Conservation (phyloP, 1,140 invertebrate genomes). For the Drosophila ironensis region DNA sequence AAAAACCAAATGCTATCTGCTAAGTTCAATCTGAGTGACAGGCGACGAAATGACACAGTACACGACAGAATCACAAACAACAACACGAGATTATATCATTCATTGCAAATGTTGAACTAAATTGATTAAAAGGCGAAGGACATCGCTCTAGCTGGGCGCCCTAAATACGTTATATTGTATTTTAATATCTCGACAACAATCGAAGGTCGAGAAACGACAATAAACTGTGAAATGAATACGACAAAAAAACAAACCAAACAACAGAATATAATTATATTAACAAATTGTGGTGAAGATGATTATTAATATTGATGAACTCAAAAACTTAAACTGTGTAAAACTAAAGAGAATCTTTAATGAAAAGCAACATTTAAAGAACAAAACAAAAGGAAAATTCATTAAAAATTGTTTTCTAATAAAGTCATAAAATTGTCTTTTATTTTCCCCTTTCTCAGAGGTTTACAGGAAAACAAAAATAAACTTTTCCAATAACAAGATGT, state of each 20-base stretch:
- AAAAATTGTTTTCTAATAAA: conserved; percentile 82
- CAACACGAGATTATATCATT: conserved; percentile 68
- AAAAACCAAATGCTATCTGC: conserved; percentile 56
- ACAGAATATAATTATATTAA: conserved; percentile 71
- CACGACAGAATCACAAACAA: conserved; percentile 42
- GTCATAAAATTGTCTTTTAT: conserved; percentile 34
- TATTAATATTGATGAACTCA: conserved; percentile 62
- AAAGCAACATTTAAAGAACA: conserved; percentile 65
- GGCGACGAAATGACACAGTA: conserved; percentile 57
- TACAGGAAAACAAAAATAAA: too few relatives aligned
- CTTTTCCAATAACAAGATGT: not conserved
- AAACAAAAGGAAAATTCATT: conserved; percentile 69
- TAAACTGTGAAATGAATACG: conserved; percentile 82
- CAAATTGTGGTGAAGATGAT: conserved; percentile 53
- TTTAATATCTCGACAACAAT: conserved; percentile 82
- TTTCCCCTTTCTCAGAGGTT: conserved; percentile 1
- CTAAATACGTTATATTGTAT: conserved; percentile 69
- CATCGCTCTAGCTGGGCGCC: conserved; percentile 51
- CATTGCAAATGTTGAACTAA: conserved; percentile 68
- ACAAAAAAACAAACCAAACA: conserved; percentile 62
- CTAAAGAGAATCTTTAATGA: conserved; percentile 59
- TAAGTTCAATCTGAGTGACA: conserved; percentile 64
- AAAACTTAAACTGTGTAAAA: conserved; percentile 67
- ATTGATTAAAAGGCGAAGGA: conserved; percentile 27
- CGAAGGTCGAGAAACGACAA: conserved; percentile 82